Conservation (phyloP, 2,888 invertebrate genomes). For the Acrobasis consociella region DNA sequence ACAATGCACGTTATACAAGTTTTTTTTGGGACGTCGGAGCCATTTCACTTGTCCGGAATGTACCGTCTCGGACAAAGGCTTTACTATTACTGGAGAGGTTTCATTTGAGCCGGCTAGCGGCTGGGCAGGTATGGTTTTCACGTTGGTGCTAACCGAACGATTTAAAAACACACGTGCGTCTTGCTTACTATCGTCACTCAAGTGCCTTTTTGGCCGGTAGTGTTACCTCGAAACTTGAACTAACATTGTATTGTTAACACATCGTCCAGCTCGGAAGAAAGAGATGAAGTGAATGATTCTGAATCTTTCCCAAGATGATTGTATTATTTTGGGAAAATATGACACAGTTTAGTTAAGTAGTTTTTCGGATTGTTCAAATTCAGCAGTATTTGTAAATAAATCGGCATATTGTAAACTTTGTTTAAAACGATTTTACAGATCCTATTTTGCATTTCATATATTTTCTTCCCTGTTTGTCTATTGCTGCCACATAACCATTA, state of each 20-base stretch:
- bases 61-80: slow-evolving; percentile 51
- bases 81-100: slow-evolving; percentile 61
- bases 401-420: too few species aligned
- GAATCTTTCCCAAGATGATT: slow-evolving; percentile 31
- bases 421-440: too few species aligned
- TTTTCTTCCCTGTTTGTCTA: too few species aligned
- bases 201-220: slow-evolving; percentile 7
- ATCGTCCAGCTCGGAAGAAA: slow-evolving; percentile 56
- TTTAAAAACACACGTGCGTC: slow-evolving; percentile 39
- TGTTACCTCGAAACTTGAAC: slow-evolving; percentile 23
- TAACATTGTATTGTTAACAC: slow-evolving; percentile 54
- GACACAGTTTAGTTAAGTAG: neutral
- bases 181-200: slow-evolving; percentile 2
- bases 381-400: too few species aligned
- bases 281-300: slow-evolving; percentile 63
- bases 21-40: slow-evolving; percentile 33
- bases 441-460: too few species aligned
- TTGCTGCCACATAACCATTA: too few species aligned
- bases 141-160: slow-evolving; percentile 54
- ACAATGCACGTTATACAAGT: slow-evolving; percentile 53
- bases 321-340: neutral
- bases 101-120: slow-evolving; percentile 40
- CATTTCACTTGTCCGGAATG: slow-evolving; percentile 33
- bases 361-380: too few species aligned
- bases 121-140: slow-evolving; percentile 72